Evolutionary conservation across 1,140 invertebrate species (phyloP), one percentile per base, ranked within the genome.

Genomic region (Euura saliciscinereae): DNA sequence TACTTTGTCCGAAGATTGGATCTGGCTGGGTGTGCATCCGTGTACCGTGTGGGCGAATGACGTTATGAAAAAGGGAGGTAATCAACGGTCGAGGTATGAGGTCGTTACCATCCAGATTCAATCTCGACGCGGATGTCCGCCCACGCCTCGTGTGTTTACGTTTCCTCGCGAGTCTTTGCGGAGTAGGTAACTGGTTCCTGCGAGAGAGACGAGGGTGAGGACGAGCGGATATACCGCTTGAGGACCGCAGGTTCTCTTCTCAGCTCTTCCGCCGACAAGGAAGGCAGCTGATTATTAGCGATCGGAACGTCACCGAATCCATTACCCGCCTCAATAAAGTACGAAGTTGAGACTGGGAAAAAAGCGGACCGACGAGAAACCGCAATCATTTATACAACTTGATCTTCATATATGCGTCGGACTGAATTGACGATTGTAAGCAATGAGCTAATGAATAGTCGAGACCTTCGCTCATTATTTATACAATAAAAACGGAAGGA

Each of bases 31-130:
- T n/a, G 51, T 59, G 51, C 28, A 28, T 28, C 5, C 51, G 51
- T 11, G 10, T 59, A 28, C 28, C 28, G 28, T 28, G 28, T 28
- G 28, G 28, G 28, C 28, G 28, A 28, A 28, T 59, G 51, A 59
- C 51, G 51, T 59, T n/a, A n/a, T 59, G 51, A 59, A 59, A 59
- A 59, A 59, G 51, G 51, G 6, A 59, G 51, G 51, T 11, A 59
- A 59, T 59, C 51, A 59, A 59, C 51, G 51, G 51, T 59, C 13
- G 51, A 11, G 8, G 51, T 11, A 3, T 59, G 10, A 8, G 51
- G 51, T 59, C 51, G 51, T 59, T 59, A 3, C 51, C 51, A 59
- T 59, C 51, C 13, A 59, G 51, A 59, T 59, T 59, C 51, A 59
- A 59, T 59, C 51, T 28, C 28, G 28, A 28, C 28, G 28, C 28